These are phyloP conservation scores for Phytoseiulus persimilis DNA, from an alignment of 2,888 invertebrate genomes.

Conservation along the genomic window DNA sequence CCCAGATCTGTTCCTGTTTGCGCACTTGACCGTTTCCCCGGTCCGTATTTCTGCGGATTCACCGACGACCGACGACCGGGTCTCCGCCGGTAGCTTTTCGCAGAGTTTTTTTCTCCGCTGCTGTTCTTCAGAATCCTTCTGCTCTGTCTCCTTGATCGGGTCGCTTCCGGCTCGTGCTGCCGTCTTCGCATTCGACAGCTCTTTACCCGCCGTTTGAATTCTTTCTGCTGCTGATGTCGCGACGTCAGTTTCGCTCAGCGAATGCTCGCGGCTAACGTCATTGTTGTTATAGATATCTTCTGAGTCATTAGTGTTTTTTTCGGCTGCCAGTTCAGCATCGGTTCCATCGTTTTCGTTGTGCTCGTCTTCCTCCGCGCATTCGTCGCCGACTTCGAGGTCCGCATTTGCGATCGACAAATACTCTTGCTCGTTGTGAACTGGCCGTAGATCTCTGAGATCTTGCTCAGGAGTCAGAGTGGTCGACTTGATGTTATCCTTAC, in stretches of 20 bases:
- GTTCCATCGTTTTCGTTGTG: not conserved
- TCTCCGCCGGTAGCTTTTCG: not conserved
- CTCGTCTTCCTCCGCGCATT: not conserved
- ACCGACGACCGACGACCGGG: not conserved
- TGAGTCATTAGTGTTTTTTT: not conserved
- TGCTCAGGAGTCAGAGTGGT: constrained; percentile 17
- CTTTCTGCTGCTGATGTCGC: not conserved
- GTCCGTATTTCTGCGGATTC: not conserved
- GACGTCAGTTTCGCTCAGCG: not conserved
- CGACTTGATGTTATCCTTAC: not conserved
- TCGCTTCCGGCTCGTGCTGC: not conserved
- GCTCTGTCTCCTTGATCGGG: not conserved
- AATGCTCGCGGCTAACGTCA: not conserved
- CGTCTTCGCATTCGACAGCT: not conserved
- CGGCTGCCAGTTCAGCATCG: not conserved
- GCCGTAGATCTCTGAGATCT: not conserved
- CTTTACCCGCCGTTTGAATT: not conserved
- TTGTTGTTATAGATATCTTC: not conserved
- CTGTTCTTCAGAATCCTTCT: not conserved
- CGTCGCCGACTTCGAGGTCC: not conserved
- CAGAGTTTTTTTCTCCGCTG: not conserved
- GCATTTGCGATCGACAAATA: not conserved
- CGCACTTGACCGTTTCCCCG: constrained; percentile 8
- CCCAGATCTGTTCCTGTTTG: not conserved
- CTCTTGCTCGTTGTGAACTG: constrained; percentile 11